phyloP scores from a whole-genome alignment of 2,113 vertebrate genomes.

The Barbus barbus region DNA sequence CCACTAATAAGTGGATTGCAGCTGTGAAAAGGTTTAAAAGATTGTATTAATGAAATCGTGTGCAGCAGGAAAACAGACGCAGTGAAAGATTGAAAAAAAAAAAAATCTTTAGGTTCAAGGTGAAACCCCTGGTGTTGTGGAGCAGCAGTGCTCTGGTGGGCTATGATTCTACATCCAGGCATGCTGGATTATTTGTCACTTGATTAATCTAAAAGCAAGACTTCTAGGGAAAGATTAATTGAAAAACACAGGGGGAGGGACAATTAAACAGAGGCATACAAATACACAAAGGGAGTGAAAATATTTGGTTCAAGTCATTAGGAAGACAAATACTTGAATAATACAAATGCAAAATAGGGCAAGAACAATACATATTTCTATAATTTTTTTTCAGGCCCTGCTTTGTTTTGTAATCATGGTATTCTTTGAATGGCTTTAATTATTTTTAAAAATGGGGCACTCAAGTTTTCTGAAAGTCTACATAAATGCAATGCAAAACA shows the following conservation, averaged over 20 bases:
- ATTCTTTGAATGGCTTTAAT: too few relatives aligned
- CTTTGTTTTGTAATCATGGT: too few relatives aligned
- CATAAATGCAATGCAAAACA: too few relatives aligned
- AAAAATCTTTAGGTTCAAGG: constrained; percentile 5
- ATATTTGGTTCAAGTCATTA: constrained; percentile 5
- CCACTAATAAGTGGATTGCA: constrained; percentile 21
- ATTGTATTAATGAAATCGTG: constrained; percentile 9
- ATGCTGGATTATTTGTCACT: constrained; percentile 51
- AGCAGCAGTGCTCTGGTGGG: constrained; percentile 9
- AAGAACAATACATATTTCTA: background rate
- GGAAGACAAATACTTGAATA: too few relatives aligned
- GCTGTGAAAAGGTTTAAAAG: constrained; percentile 16
- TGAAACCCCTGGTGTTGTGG: constrained; percentile 15
- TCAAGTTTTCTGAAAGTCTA: background rate
- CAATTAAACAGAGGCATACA: constrained; percentile 42
- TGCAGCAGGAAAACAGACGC: background rate
- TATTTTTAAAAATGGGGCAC: too few relatives aligned
- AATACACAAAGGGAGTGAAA: constrained; percentile 27
- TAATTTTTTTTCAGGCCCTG: background rate
- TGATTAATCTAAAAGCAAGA: constrained; percentile 48
- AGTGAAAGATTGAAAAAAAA: background rate
- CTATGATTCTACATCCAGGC: constrained; percentile 15
- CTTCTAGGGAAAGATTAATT: constrained; percentile 51
- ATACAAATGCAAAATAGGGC: too few relatives aligned
- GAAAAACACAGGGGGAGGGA: constrained; percentile 42